These are phyloP conservation scores for Labrus mixtus DNA, from an alignment of 2,113 vertebrate genomes.

Conservation along the genomic window DNA sequence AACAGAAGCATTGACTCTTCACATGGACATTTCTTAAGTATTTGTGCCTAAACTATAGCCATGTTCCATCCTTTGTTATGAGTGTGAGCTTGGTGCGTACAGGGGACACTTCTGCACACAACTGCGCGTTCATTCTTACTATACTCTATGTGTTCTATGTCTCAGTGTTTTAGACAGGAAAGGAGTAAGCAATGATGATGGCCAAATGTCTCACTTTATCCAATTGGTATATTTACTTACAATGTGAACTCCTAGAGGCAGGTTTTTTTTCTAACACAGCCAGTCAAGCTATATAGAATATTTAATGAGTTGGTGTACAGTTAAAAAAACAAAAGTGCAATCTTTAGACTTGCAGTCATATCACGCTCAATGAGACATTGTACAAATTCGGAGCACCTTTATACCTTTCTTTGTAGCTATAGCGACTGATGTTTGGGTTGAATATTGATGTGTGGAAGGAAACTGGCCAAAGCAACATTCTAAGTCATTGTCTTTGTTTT, in stretches of 20 bases:
- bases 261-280: constrained; percentile 56
- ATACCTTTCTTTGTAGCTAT: constrained; percentile 76
- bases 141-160: constrained; percentile 78
- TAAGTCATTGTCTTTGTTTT: constrained; percentile 80
- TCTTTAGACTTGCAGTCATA: constrained; percentile 64
- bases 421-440: constrained; percentile 76
- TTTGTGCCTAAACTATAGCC: constrained; percentile 93
- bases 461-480: constrained; percentile 86
- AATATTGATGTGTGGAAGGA: constrained; percentile 75
- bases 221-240: constrained; percentile 70
- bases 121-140: constrained; percentile 70
- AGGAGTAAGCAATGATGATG: constrained; percentile 71
- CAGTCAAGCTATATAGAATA: constrained; percentile 63
- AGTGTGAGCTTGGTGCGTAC: constrained; percentile 62
- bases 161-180: constrained; percentile 76
- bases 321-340: constrained; percentile 60
- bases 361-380: constrained; percentile 67
- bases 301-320: constrained; percentile 70
- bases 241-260: constrained; percentile 63
- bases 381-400: constrained; percentile 76
- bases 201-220: constrained; percentile 80
- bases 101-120: constrained; percentile 61
- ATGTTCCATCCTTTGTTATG: constrained; percentile 80
- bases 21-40: constrained; percentile 84
- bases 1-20: constrained; percentile 83